Base-by-base conservation (phyloP, 2,113 vertebrate genomes). In the Calyptomena viridis region DNA sequence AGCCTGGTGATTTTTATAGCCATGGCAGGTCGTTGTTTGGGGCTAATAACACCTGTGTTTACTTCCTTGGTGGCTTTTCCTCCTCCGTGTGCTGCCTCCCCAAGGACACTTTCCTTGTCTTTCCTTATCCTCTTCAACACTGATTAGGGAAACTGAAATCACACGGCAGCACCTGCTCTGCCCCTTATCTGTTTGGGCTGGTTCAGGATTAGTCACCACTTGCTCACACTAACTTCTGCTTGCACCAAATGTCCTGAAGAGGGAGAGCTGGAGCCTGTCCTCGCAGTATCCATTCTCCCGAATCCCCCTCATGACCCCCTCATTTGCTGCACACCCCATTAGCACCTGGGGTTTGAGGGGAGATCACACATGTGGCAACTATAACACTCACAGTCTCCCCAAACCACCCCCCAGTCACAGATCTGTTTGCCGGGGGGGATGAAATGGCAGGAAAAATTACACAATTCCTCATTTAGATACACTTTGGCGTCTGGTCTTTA, bases 221-320 rank as follows among this genome's bases (percentile, higher is more conserved):
- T 21, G 0, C 3, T 93, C 30, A 5, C 6, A 6, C 10, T 35
- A 39, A 39, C 25, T 33, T 58, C 84, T 92, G 55, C 35, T 93
- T 90, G 6, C 86, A 81, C 30, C 59, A 37, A 52, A 58, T 56
- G 76, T 35, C 96, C 96, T 87, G 68, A 87, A 95, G 96, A 94
- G 96, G 96, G 96, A 92, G 91, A 94, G 31, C 94, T 94, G 68
- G 86, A 93, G 88, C 82, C 59, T 91, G 14, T 76, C 4, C 22
- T 42, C 28, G 21, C 42, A 55, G 21, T 3, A 12, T 62, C 64
- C 73, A 22, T n/a, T 27, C 42, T 76, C 15, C 31, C 35, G 6
- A 49, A 84, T 20, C 1, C 27, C 56, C 55, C 6, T 10, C 33
- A 0, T 2, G 31, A 12, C 31, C n/a, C 33, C 69, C 44, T 66